Conservation (phyloP, 2,888 invertebrate genomes). For the Perizoma affinitatum region DNA sequence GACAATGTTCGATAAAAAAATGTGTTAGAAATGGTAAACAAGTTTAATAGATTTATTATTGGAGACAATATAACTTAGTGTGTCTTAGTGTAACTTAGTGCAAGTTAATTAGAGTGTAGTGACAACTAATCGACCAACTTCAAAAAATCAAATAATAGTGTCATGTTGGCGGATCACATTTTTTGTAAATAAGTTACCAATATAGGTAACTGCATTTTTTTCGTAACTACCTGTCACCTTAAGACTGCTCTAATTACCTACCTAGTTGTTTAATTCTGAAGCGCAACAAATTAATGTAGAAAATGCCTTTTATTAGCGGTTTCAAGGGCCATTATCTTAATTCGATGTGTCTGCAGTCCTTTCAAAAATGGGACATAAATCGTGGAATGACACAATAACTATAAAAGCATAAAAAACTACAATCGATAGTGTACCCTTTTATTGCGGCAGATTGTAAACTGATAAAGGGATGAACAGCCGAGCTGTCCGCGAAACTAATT, state of each 20-base stretch:
- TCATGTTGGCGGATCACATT: too few species aligned
- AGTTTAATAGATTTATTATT: background rate
- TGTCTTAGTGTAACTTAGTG: too few species aligned
- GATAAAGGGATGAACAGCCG: conserved; percentile 80
- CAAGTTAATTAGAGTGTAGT: too few species aligned
- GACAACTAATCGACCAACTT: too few species aligned
- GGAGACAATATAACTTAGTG: too few species aligned
- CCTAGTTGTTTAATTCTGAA: conserved; percentile 7
- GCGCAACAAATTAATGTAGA: conserved; percentile 25
- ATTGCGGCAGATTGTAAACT: conserved; percentile 76
- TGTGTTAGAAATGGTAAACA: background rate
- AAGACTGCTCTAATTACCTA: too few species aligned
- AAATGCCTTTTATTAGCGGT: conserved; percentile 51
- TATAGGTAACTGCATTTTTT: too few species aligned
- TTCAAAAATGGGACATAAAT: conserved; percentile 64
- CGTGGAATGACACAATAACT: conserved; percentile 65
- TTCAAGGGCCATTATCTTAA: conserved; percentile 62
- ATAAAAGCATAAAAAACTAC: conserved; percentile 66
- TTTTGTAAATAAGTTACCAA: too few species aligned
- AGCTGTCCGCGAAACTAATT: conserved; percentile 82
- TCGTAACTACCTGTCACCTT: too few species aligned
- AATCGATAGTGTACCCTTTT: conserved; percentile 77
- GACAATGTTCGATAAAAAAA: background rate
- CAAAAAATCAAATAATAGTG: too few species aligned
- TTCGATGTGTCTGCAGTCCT: conserved; percentile 53